Percentiles rank a stretch among this genome's conserved stretches.
phyloP scores from a whole-genome alignment of 2,888 invertebrate genomes.

The Seira ritae region DNA sequence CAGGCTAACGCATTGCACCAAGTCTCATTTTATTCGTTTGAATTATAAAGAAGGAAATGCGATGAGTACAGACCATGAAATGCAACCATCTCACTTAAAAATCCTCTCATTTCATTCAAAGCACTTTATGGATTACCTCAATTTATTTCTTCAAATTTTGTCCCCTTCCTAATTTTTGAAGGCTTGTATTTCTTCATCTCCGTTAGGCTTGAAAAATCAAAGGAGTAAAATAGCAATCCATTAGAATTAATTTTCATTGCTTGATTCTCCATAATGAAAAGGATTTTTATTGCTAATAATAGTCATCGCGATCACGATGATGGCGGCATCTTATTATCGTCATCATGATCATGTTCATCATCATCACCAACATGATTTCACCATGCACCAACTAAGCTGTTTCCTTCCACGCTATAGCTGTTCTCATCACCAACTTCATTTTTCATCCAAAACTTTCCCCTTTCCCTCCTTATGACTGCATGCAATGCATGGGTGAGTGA shows the following conservation, averaged over 20 bases:
- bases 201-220: background rate
- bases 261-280: conserved; percentile 28
- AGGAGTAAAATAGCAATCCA: background rate
- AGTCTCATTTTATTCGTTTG: no score
- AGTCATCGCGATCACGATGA: background rate
- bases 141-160: background rate
- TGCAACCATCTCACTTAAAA: no score
- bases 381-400: background rate
- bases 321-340: background rate
- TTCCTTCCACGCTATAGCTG: background rate
- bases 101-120: no score
- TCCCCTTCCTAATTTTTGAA: background rate
- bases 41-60: no score
- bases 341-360: conserved; percentile 15
- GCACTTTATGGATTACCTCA: no score
- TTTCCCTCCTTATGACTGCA: background rate
- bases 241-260: conserved; percentile 11
- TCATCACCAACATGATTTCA: conserved; percentile 21
- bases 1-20: no score
- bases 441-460: conserved; percentile 50
- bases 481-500: no score
- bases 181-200: background rate
- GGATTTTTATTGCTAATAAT: conserved; percentile 41
- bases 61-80: no score
- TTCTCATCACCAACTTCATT: conserved; percentile 49